phyloP scores from a whole-genome alignment of 2,888 invertebrate genomes.

The Odontothrips loti region DNA sequence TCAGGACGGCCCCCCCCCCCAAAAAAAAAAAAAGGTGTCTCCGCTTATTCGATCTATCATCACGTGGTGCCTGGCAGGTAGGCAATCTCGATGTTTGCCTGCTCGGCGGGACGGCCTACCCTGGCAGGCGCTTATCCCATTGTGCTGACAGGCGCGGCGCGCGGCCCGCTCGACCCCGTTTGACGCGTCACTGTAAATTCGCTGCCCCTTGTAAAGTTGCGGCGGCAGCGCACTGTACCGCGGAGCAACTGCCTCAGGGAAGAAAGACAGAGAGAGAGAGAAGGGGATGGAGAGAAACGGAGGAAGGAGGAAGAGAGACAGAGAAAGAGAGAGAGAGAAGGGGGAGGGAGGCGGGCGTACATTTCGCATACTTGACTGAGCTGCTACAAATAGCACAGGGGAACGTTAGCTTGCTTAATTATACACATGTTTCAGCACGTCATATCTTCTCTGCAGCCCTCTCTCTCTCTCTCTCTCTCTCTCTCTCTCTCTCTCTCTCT shows the following conservation, averaged over 20 bases:
- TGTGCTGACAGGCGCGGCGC: neutral
- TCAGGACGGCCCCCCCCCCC: no score
- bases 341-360: neutral
- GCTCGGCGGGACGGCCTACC: no score
- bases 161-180: neutral
- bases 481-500: neutral
- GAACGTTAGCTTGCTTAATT: conserved; percentile 25
- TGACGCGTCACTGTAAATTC: neutral
- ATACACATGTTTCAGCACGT: conserved; percentile 26
- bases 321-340: neutral
- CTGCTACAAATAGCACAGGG: conserved; percentile 19
- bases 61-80: no score
- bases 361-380: conserved; percentile 26
- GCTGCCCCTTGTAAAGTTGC: no score
- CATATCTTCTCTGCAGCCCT: neutral
- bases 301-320: neutral
- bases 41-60: no score
- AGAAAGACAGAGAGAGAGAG: neutral
- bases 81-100: no score
- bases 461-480: conserved; percentile 13
- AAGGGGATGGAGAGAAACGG: no score
- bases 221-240: neutral
- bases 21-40: no score
- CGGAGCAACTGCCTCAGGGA: neutral
- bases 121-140: no score